phyloP scores from a whole-genome alignment of 1,140 invertebrate genomes.

The Globodera ellingtonae region DNA sequence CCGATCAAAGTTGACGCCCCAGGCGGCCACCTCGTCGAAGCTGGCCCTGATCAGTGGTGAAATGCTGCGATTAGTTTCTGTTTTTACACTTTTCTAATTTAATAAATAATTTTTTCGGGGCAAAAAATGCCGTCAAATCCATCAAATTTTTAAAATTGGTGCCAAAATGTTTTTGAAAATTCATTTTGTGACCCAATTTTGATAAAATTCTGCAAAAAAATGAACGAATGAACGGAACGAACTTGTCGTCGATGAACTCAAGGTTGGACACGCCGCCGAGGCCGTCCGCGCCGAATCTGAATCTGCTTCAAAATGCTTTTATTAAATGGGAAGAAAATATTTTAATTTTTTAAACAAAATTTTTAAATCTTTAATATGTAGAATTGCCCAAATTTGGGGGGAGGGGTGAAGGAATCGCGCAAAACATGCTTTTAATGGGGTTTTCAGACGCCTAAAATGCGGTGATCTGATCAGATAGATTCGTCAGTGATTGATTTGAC shows the following conservation, averaged over 20 bases:
- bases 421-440: too few relatives aligned
- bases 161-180: neutral
- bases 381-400: too few relatives aligned
- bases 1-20: slow-evolving; percentile 93
- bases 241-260: slow-evolving; percentile 57
- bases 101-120: too few relatives aligned
- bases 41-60: slow-evolving; percentile 72
- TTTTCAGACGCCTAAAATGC: too few relatives aligned
- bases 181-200: neutral
- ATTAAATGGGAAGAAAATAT: neutral
- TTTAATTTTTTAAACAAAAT: too few relatives aligned
- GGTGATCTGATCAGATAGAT: too few relatives aligned
- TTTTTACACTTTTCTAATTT: too few relatives aligned
- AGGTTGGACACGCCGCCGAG: slow-evolving; percentile 29
- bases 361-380: too few relatives aligned
- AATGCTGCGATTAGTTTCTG: neutral
- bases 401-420: too few relatives aligned
- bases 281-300: slow-evolving; percentile 43
- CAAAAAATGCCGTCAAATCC: slow-evolving; percentile 1
- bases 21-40: slow-evolving; percentile 86
- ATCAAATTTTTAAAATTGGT: too few relatives aligned
- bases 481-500: too few relatives aligned
- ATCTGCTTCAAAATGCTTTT: neutral
- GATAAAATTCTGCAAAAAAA: neutral
- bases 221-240: slow-evolving; percentile 26